Conservation (phyloP, 2,797 vertebrate species). For the Argya squamiceps region DNA sequence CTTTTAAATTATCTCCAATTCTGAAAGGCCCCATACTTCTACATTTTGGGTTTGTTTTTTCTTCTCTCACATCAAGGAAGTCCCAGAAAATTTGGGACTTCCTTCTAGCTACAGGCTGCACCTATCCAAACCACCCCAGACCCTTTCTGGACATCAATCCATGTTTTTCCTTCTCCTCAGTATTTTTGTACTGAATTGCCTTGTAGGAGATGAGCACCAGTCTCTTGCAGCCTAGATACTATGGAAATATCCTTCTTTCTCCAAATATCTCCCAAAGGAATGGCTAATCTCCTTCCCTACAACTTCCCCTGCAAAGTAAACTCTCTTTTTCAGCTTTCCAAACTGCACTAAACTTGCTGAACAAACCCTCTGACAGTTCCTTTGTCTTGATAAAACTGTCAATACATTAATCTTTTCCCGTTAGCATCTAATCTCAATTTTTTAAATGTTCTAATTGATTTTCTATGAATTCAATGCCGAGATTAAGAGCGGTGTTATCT, state of each 20-base stretch:
- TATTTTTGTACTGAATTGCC: rapidly evolving
- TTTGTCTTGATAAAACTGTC: constrained; percentile 14
- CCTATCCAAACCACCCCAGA: not conserved
- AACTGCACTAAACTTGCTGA: not conserved
- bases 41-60: not conserved
- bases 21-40: not conserved
- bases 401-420: constrained; percentile 37
- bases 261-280: not conserved
- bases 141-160: rapidly evolving
- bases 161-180: not conserved
- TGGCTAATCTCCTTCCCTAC: not conserved
- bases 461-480: constrained; percentile 49
- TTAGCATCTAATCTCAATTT: constrained; percentile 55
- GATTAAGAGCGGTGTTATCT: constrained; percentile 36
- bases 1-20: not conserved
- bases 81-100: not conserved
- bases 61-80: rapidly evolving
- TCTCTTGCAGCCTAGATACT: not conserved
- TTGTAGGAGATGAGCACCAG: not conserved
- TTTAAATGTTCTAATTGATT: constrained; percentile 57
- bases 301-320: not conserved
- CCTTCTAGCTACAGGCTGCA: not conserved
- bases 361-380: not conserved
- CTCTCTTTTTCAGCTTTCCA: not conserved
- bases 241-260: not conserved